Evolutionary conservation across 2,797 vertebrate species (phyloP).

Genomic region (Triplophysa yarkandensis): DNA sequence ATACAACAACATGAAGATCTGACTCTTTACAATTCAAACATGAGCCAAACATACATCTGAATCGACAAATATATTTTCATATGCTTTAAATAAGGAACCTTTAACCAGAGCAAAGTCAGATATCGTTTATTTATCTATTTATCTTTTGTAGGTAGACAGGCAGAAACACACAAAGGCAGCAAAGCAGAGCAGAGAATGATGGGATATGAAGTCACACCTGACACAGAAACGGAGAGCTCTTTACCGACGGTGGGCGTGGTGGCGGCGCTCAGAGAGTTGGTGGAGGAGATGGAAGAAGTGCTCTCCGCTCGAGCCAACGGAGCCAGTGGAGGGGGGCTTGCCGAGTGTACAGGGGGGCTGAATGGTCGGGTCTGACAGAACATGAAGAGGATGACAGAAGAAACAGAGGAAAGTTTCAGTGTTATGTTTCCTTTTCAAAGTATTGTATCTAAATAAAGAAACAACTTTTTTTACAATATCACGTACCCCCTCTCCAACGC

Average conservation of each 20-base stretch:
- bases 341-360: constrained; percentile 90
- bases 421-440: too few species aligned
- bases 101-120: not conserved
- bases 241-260: constrained; percentile 96
- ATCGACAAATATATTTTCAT: not conserved
- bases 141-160: not conserved
- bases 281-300: constrained; percentile 97
- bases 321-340: constrained; percentile 90
- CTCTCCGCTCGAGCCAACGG: constrained; percentile 96
- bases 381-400: not conserved
- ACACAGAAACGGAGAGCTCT: constrained; percentile 76
- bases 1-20: not conserved
- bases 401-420: constrained; percentile 12
- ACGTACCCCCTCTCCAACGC: constrained; percentile 85
- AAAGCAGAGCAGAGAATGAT: constrained; percentile 46
- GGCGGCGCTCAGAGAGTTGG: constrained; percentile 95
- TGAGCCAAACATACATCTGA: not conserved
- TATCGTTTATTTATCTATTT: too few species aligned
- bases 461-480: not conserved
- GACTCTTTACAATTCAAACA: not conserved
- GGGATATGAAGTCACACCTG: constrained; percentile 74
- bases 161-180: constrained; percentile 27
- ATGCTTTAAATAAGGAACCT: not conserved
- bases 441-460: too few species aligned
- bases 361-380: constrained; percentile 85